Evolutionary conservation across 2,888 invertebrate species (phyloP).

Genomic region (Spodoptera exigua): DNA sequence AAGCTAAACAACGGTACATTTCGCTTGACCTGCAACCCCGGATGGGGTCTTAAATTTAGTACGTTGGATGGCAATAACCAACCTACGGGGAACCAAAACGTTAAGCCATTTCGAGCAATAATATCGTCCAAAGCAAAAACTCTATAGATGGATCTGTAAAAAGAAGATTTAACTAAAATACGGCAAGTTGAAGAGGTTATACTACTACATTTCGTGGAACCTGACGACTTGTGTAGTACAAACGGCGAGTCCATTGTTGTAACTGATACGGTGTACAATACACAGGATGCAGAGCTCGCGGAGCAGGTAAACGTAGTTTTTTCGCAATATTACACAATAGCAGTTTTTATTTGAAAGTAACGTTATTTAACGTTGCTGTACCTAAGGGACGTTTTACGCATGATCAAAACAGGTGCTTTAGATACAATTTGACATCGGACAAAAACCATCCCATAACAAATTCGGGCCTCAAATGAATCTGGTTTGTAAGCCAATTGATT

Average conservation of each 20-base stretch:
- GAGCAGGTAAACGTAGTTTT: constrained; percentile 68
- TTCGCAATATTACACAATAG: constrained; percentile 60
- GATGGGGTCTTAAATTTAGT: too few relatives aligned
- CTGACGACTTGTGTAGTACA: constrained; percentile 45
- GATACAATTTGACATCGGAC: background rate
- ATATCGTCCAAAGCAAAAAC: too few relatives aligned
- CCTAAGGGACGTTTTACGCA: background rate
- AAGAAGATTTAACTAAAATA: background rate
- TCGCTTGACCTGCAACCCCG: too few relatives aligned
- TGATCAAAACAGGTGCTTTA: background rate
- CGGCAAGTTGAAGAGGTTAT: constrained; percentile 6
- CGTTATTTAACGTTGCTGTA: background rate
- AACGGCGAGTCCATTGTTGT: constrained; percentile 54
- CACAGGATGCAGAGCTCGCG: constrained; percentile 71
- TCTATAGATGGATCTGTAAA: background rate
- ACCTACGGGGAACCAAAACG: too few relatives aligned
- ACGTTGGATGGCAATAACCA: too few relatives aligned
- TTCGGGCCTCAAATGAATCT: too few relatives aligned
- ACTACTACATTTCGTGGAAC: constrained; percentile 38
- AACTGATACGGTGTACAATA: constrained; percentile 64
- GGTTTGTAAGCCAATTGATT: too few relatives aligned
- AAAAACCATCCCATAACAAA: too few relatives aligned
- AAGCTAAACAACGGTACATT: too few relatives aligned
- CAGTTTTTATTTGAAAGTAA: constrained; percentile 16
- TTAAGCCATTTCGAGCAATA: too few relatives aligned